Conservation (phyloP, 2,113 vertebrate genomes). For the Pionites leucogaster region DNA sequence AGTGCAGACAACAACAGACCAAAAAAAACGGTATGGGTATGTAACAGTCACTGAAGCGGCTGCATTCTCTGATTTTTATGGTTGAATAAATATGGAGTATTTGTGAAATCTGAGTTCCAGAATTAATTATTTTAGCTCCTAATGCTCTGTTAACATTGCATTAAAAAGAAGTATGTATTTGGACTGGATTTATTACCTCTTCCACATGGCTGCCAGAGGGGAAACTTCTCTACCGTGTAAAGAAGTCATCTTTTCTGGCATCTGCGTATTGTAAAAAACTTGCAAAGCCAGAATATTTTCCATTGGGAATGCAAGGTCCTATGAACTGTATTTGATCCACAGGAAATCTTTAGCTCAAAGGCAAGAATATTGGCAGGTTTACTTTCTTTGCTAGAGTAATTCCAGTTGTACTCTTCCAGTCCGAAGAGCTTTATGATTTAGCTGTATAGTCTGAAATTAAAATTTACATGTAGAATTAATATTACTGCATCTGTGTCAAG, state of each 20-base stretch:
- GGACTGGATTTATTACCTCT: background rate
- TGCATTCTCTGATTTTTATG: background rate
- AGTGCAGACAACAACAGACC: background rate
- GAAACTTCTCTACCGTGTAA: background rate
- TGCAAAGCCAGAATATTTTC: constrained; percentile 22
- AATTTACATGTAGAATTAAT: background rate
- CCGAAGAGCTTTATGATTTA: background rate
- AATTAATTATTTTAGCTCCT: constrained; percentile 28
- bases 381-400: background rate
- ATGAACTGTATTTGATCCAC: background rate
- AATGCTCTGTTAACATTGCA: background rate
- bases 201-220: background rate
- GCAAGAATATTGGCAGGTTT: background rate
- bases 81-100: constrained; percentile 6
- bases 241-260: background rate
- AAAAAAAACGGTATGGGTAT: background rate
- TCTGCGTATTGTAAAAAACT: background rate
- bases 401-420: background rate
- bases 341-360: background rate
- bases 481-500: background rate
- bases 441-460: background rate
- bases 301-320: background rate
- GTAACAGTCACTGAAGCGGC: background rate
- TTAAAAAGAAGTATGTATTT: background rate
- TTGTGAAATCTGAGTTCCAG: background rate